A percentile compares a stretch with the other conserved stretches of the same genome.
phyloP scores from a whole-genome alignment of 2,113 vertebrate species.

The Cyanistes caeruleus region DNA sequence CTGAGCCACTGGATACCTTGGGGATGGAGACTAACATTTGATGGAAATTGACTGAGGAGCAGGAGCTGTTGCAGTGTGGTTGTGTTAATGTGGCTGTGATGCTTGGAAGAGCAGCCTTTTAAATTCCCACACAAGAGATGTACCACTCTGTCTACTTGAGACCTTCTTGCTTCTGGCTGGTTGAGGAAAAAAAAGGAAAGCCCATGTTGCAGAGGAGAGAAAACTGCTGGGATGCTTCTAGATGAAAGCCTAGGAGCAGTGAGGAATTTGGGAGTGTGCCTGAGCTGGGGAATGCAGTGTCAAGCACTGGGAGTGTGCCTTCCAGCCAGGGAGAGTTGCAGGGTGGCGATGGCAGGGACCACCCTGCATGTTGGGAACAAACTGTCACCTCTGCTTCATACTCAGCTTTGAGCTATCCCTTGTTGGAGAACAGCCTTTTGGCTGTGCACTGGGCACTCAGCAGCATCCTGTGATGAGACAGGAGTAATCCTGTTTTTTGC shows the following conservation, averaged over 20 bases:
- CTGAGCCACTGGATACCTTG: not conserved
- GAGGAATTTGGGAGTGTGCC: not conserved
- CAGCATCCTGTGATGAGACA: not conserved
- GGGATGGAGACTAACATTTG: not conserved
- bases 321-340: not conserved
- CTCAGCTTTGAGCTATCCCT: not conserved
- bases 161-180: not conserved
- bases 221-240: not conserved
- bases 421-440: not conserved
- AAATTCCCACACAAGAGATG: not conserved
- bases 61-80: not conserved
- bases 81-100: not conserved
- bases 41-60: not conserved
- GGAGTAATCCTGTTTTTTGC: not conserved
- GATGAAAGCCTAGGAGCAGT: not conserved
- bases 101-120: not conserved
- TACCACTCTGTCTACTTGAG: not conserved
- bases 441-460: not conserved
- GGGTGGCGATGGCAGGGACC: not conserved
- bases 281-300: not conserved
- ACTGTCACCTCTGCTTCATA: slow-evolving; percentile 12
- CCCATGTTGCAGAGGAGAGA: not conserved
- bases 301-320: not conserved
- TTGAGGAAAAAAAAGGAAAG: not conserved
- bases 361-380: not conserved